Base-by-base conservation (phyloP, 2,113 vertebrate species). In the Paradisaea rubra region DNA sequence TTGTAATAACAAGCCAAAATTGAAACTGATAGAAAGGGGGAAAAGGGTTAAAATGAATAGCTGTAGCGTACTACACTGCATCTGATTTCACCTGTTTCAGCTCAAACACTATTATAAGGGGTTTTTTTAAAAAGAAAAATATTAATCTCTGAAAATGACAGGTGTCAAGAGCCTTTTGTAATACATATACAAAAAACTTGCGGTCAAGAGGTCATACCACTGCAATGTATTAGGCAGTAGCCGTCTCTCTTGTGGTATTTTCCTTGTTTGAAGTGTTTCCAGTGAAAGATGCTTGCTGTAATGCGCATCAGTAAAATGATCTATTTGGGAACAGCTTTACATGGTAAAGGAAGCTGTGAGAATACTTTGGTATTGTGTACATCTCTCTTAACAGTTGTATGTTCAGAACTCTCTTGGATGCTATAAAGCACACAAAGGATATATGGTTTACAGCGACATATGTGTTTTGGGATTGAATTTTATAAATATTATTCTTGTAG, bases 1-100 rank as follows among this genome's bases (percentile, higher is more conserved):
- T 97, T 97, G 95, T 97, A 97, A 97, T 97, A 97, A 97, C 53
- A 94, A 97, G 97, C 96, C 96, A 98, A 96, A 98, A 97, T 98
- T 97, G 96, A 98, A 98, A 98, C 95, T 95, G 42, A 81, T 96
- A 94, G 87, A 96, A 98, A 89, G 53, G 78, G 84, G 88, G 8
- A 81, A 73, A 70, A n/a, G 56, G 28, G 81, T 94, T 98, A 90
- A 95, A 96, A 81, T 97, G 96, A 96, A 95, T 97, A 97, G 95
- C 85, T 97, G 95, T 98, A 96, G 92, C 94, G 66, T 97, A 97
- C 96, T 91, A 61, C 94, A 78, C 94, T 97, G 88, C 89, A 91
- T 98, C 94, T 97, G 96, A 94, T 97, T 97, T 98, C 93, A 97
- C 92, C 84, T 97, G 19, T 95, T 93, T 88, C 86, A 84, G 49